phyloP scores from a whole-genome alignment of 2,797 vertebrate genomes.

The Triplophysa bombifrons region DNA sequence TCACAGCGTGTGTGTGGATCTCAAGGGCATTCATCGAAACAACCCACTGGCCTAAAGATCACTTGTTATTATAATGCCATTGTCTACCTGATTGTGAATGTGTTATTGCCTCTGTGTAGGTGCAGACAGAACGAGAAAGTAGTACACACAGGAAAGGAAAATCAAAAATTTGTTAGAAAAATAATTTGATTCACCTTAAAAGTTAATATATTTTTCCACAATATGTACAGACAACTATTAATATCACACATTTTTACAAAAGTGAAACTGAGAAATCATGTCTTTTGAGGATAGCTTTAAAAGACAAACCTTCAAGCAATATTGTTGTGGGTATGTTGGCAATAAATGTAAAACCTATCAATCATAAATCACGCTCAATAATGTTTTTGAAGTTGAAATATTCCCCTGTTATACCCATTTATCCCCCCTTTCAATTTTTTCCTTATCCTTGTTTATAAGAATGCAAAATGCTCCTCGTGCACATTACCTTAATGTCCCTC shows the following conservation, averaged over 20 bases:
- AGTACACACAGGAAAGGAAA: no score
- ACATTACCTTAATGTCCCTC: conserved; percentile 23
- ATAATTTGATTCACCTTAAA: neutral
- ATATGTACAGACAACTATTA: neutral
- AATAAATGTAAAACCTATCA: neutral
- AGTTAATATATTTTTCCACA: neutral
- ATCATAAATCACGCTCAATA: no score
- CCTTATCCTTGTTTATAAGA: no score
- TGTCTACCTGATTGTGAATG: neutral
- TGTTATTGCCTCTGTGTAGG: neutral
- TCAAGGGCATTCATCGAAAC: conserved; percentile 17
- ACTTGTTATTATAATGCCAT: conserved; percentile 2
- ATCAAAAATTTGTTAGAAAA: neutral
- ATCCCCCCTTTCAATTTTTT: no score
- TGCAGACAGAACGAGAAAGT: neutral
- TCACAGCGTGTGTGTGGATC: conserved; percentile 3
- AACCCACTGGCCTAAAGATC: neutral
- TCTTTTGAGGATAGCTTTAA: neutral
- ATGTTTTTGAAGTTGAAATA: neutral
- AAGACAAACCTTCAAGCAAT: neutral
- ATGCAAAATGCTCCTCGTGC: no score
- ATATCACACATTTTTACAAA: neutral
- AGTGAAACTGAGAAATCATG: no score
- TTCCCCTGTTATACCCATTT: neutral
- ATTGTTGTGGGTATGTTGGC: neutral